Conservation (phyloP, 2,797 vertebrate genomes). For the Chanos chanos region DNA sequence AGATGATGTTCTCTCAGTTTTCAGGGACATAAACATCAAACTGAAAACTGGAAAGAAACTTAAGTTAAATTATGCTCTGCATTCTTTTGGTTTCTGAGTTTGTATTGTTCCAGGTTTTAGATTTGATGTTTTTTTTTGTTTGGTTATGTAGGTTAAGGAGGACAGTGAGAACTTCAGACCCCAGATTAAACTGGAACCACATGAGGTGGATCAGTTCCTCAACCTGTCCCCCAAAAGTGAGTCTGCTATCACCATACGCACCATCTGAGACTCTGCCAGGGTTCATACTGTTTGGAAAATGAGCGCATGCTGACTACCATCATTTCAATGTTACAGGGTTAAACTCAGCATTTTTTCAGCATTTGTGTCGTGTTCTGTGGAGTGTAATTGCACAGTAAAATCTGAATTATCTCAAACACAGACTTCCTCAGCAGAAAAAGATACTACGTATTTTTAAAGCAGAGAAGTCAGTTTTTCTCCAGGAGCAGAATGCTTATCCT, state of each 20-base stretch:
- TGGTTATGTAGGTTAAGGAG: constrained; percentile 75
- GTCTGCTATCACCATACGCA: constrained; percentile 20
- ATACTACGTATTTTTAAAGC: too few relatives aligned
- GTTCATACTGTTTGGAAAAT: too few relatives aligned
- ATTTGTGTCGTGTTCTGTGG: too few relatives aligned
- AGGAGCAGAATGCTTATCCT: too few relatives aligned
- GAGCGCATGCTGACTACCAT: too few relatives aligned
- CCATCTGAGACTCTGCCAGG: background rate
- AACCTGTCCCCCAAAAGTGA: constrained; percentile 94
- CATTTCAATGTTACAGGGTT: too few relatives aligned
- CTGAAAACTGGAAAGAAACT: background rate
- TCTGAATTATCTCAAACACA: too few relatives aligned
- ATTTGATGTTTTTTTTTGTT: background rate
- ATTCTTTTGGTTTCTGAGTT: background rate
- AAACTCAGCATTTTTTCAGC: too few relatives aligned
- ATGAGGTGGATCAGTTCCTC: constrained; percentile 97
- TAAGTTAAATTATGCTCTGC: background rate
- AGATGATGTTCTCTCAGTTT: background rate
- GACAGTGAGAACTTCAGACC: constrained; percentile 75
- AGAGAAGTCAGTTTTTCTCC: too few relatives aligned
- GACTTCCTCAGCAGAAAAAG: too few relatives aligned
- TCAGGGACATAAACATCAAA: background rate
- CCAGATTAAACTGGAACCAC: constrained; percentile 94
- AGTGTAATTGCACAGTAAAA: too few relatives aligned
- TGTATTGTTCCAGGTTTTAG: background rate